Conservation (phyloP, 2,888 invertebrate genomes). For the Pherbina coryleti region DNA sequence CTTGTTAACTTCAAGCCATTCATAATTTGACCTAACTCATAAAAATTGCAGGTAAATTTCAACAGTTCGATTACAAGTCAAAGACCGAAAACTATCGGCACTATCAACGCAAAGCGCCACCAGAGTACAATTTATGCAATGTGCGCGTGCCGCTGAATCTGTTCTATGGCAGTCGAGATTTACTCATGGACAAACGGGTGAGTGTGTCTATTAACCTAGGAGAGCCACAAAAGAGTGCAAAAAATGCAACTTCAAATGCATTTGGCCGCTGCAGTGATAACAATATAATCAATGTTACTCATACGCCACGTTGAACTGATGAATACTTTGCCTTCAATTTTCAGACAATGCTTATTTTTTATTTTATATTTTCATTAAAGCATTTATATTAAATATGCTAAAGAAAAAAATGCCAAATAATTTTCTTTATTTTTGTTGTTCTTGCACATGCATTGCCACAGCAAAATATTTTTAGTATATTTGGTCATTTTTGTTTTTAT, state of each 20-base stretch:
- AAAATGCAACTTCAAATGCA: too few species aligned
- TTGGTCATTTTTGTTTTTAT: background rate
- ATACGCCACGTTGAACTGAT: too few species aligned
- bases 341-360: too few species aligned
- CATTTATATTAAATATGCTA: too few species aligned
- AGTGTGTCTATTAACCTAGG: conserved; percentile 5
- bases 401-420: too few species aligned
- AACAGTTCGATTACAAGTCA: conserved; percentile 62
- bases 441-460: too few species aligned
- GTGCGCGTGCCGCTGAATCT: conserved; percentile 61
- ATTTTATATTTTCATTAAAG: too few species aligned
- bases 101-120: conserved; percentile 60
- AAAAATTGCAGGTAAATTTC: conserved; percentile 58
- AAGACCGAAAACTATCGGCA: conserved; percentile 56
- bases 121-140: conserved; percentile 61
- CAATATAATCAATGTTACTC: too few species aligned
- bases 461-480: background rate
- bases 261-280: too few species aligned
- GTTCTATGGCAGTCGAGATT: conserved; percentile 63
- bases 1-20: background rate
- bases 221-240: too few species aligned
- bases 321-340: too few species aligned
- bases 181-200: conserved; percentile 54
- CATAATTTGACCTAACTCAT: background rate
- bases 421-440: too few species aligned